Conservation (phyloP, 2,888 invertebrate species). For the Hypsopygia costalis region DNA sequence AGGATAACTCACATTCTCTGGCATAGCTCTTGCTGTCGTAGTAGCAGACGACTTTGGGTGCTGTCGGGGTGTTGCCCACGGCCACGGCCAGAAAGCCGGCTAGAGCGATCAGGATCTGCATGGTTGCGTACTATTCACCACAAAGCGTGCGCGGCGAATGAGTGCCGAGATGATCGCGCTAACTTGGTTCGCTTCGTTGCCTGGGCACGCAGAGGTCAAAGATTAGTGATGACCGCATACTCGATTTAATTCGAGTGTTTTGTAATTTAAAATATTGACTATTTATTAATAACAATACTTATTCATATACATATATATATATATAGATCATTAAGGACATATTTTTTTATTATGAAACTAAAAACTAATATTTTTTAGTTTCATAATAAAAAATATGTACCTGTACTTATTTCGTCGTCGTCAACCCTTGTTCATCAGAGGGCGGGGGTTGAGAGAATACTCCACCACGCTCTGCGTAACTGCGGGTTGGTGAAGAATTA, state of each 20-base stretch:
- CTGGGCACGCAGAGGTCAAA: constrained; percentile 41
- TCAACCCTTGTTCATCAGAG: no score
- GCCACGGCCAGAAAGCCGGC: constrained; percentile 52
- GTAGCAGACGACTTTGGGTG: constrained; percentile 85
- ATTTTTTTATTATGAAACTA: no score
- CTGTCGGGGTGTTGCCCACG: constrained; percentile 48
- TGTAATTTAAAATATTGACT: no score
- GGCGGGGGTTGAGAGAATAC: no score
- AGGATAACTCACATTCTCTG: constrained; percentile 82
- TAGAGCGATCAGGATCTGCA: constrained; percentile 49
- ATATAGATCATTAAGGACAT: no score
- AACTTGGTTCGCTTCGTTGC: constrained; percentile 27
- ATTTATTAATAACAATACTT: no score
- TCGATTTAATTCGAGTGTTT: not conserved
- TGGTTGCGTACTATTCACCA: constrained; percentile 39
- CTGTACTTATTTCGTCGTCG: no score
- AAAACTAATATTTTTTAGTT: no score
- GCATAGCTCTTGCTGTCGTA: constrained; percentile 85
- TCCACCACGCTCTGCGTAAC: no score
- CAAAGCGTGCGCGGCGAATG: constrained; percentile 59
- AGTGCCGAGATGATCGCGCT: constrained; percentile 26
- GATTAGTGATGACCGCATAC: constrained; percentile 44
- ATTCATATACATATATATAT: no score
- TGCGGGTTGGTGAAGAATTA: no score
- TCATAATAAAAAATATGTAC: no score